These are phyloP conservation scores for Cyclura pinguis DNA, from an alignment of 2,797 vertebrate species.

Conservation along the genomic window DNA sequence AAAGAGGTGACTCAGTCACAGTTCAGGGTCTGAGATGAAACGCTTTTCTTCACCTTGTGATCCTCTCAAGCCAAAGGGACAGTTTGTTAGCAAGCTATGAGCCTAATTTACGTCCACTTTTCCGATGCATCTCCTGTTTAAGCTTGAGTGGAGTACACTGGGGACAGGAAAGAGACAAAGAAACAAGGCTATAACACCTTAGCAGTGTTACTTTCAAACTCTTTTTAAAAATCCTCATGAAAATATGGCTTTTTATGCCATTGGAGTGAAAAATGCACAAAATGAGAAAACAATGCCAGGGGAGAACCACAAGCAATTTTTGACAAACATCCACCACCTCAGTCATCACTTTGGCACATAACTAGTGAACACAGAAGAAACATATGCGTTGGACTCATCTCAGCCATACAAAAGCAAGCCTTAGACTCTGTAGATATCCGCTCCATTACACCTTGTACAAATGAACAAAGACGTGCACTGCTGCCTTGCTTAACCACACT, in stretches of 20 bases:
- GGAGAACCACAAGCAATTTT: neutral
- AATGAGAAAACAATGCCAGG: neutral
- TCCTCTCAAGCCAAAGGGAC: conserved; percentile 40
- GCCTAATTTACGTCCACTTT: conserved; percentile 47
- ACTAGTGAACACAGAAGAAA: neutral
- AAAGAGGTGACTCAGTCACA: conserved; percentile 30
- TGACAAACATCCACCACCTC: neutral
- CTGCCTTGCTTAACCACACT: conserved; percentile 24
- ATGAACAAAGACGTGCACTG: conserved; percentile 30
- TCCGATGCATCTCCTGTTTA: neutral
- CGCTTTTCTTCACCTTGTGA: neutral
- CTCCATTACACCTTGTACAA: conserved; percentile 20
- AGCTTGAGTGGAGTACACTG: neutral
- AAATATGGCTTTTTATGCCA: neutral
- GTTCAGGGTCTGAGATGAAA: conserved; percentile 33
- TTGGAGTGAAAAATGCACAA: neutral
- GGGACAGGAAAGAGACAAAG: neutral
- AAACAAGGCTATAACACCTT: neutral
- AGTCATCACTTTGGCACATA: neutral
- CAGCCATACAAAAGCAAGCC: conserved; percentile 9
- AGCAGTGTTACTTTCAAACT: neutral
- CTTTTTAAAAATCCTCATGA: neutral
- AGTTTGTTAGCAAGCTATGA: neutral
- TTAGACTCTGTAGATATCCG: neutral
- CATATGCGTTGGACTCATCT: neutral